Percentiles rank a stretch among this genome's conserved stretches.
Evolutionary conservation across 2,797 vertebrate species (phyloP).

Genomic region (Rachycentron canadum): DNA sequence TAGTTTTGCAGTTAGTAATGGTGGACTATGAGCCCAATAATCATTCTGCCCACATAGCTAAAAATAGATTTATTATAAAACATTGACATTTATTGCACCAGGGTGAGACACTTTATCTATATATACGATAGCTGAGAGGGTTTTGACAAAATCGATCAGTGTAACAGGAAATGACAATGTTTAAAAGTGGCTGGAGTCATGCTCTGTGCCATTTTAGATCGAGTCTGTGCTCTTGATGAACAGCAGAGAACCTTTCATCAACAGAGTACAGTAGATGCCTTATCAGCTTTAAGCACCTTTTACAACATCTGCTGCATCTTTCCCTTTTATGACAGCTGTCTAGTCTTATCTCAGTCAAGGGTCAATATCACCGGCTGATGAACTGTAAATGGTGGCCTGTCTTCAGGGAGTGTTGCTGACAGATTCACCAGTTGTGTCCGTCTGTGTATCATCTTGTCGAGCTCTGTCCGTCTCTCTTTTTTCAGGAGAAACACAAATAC

Average conservation of each 20-base stretch:
- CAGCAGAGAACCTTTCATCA: slow-evolving; percentile 17
- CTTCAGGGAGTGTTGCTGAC: no score
- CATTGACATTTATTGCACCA: neutral
- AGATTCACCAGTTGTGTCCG: no score
- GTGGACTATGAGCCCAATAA: neutral
- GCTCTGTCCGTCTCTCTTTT: neutral
- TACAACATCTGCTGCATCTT: slow-evolving; percentile 47
- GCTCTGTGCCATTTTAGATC: slow-evolving; percentile 9
- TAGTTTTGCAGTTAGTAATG: neutral
- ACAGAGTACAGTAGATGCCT: slow-evolving; percentile 20
- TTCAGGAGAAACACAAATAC: slow-evolving; percentile 7
- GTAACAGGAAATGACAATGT: neutral
- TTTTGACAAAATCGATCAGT: neutral
- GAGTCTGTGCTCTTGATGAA: slow-evolving; percentile 23
- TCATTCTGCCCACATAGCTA: neutral
- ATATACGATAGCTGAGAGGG: neutral
- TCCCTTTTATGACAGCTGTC: slow-evolving; percentile 51
- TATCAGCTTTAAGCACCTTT: slow-evolving; percentile 68
- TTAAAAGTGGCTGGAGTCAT: neutral
- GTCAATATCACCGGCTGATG: slow-evolving; percentile 54
- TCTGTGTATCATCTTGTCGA: neutral
- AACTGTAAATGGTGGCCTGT: slow-evolving; percentile 18
- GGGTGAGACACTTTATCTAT: neutral
- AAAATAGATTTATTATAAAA: neutral
- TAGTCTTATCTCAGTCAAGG: slow-evolving; percentile 45